Evolutionary conservation across 2,888 invertebrate genomes (phyloP).

Genomic region (Acrobasis suavella): DNA sequence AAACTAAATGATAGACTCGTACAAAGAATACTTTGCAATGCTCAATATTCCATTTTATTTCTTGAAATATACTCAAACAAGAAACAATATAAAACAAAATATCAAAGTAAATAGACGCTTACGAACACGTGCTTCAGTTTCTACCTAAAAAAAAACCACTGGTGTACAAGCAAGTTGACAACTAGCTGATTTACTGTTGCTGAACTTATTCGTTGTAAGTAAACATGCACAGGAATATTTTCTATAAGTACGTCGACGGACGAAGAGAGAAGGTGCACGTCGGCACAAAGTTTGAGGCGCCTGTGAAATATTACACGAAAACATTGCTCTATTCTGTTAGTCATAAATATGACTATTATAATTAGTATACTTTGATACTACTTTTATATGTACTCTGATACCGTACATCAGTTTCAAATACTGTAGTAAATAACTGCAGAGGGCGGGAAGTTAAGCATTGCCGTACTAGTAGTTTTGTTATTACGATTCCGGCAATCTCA

Average conservation of each 20-base stretch:
- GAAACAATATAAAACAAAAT: not conserved
- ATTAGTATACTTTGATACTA: not conserved
- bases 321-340: conserved; percentile 1
- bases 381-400: too few relatives aligned
- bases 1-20: too few relatives aligned
- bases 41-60: too few relatives aligned
- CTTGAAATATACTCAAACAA: too few relatives aligned
- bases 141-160: conserved; percentile 13
- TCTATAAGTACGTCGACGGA: conserved; percentile 3
- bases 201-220: conserved; percentile 14
- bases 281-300: conserved; percentile 8
- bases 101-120: conserved; percentile 4
- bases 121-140: conserved; percentile 3
- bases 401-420: too few relatives aligned
- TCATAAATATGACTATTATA: not conserved
- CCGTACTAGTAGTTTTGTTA: too few relatives aligned
- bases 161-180: not conserved
- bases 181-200: conserved; percentile 15
- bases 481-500: too few relatives aligned
- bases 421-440: too few relatives aligned
- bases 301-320: conserved; percentile 17
- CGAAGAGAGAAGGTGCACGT: conserved; percentile 2
- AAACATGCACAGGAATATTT: conserved; percentile 17
- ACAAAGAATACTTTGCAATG: too few relatives aligned
- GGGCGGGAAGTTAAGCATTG: too few relatives aligned